Base-by-base conservation (phyloP, 2,888 invertebrate genomes). In the Tiliacea aurago region DNA sequence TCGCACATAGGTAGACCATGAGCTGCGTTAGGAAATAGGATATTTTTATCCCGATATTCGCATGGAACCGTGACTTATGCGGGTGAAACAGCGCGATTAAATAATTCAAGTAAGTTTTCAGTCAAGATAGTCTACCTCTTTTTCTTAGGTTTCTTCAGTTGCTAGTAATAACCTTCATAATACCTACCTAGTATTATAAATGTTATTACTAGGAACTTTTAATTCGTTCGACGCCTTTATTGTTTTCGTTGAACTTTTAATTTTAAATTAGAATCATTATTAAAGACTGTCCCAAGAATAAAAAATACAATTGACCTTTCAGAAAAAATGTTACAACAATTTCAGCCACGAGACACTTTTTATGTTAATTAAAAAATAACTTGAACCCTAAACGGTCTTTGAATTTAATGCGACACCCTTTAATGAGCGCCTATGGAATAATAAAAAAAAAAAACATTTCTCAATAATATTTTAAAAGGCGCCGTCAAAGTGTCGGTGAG, bases 281-380 rank as follows among this genome's bases (percentile, higher is more conserved):
- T 23, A 56, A 73, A 49, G 0, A n/a, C 55, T 13, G n/a, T 61
- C 18, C 3, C 33, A 51, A 49, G 4, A 56, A 73, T n/a, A 75
- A 66, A 58, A 64, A 72, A 41, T 55, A 13, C 23, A 2, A 69
- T 45, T 47, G 45, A 70, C 76, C 47, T 67, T 72, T 53, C 43
- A 75, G 49, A 20, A 45, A 76, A 76, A 76, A 69, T 28, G 23
- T 49, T n/a, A 49, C 70, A 61, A 43, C 43, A 64, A 78, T 71
- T 61, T 53, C 10, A 55, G 33, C 15, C 9, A 37, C 9, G 23
- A 53, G 6, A 41, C 62, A 43, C 13, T 75, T 66, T 56, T 64
- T 13, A 15, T 68, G 75, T 80, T 74, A 80, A 70, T 79, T 70
- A 76, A 70, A n/a, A 80, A 79, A 70, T 55, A 64, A 80, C 66